These are phyloP conservation scores for Lapara coniferarum DNA, from an alignment of 2,888 invertebrate species.

Conservation along the genomic window DNA sequence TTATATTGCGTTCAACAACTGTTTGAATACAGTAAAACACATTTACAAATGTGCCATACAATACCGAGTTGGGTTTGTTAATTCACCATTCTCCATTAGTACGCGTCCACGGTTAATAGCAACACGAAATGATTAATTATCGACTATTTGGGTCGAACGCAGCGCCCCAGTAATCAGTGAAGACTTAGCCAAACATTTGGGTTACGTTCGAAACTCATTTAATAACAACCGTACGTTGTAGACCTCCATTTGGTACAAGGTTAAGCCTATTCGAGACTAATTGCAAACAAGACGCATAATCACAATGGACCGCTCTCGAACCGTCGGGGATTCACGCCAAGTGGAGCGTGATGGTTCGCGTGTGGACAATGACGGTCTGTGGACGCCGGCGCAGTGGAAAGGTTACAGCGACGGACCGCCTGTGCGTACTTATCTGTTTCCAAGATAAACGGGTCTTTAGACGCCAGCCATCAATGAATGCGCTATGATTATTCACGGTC, in stretches of 20 bases:
- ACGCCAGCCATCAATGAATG: slow-evolving; percentile 45
- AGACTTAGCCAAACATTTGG: slow-evolving; percentile 46
- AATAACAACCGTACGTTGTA: slow-evolving; percentile 31
- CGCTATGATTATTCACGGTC: slow-evolving; percentile 48
- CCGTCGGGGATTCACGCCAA: slow-evolving; percentile 9
- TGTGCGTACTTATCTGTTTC: slow-evolving; percentile 33
- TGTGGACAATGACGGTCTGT: slow-evolving; percentile 22
- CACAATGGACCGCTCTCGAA: slow-evolving; percentile 4
- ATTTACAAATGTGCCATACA: not conserved
- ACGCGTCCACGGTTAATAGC: slow-evolving; percentile 33
- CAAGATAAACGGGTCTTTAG: slow-evolving; percentile 39
- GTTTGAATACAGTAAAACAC: slow-evolving; percentile 3
- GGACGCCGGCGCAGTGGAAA: slow-evolving; percentile 27
- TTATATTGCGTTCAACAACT: slow-evolving; percentile 5
- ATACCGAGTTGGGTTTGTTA: slow-evolving; percentile 28
- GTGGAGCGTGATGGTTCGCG: slow-evolving; percentile 19
- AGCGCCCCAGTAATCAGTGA: slow-evolving; percentile 55
- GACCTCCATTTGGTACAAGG: slow-evolving; percentile 11
- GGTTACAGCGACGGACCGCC: slow-evolving; percentile 28
- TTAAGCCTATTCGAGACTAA: slow-evolving; percentile 3
- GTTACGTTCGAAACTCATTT: slow-evolving; percentile 45
- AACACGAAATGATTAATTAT: slow-evolving; percentile 71
- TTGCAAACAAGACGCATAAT: slow-evolving; percentile 21
- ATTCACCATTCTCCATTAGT: slow-evolving; percentile 31
- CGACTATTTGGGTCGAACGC: slow-evolving; percentile 63